Evolutionary conservation across 2,888 invertebrate species (phyloP), one percentile per base, ranked within the genome.

Genomic region (Dolichopus griseipennis): DNA sequence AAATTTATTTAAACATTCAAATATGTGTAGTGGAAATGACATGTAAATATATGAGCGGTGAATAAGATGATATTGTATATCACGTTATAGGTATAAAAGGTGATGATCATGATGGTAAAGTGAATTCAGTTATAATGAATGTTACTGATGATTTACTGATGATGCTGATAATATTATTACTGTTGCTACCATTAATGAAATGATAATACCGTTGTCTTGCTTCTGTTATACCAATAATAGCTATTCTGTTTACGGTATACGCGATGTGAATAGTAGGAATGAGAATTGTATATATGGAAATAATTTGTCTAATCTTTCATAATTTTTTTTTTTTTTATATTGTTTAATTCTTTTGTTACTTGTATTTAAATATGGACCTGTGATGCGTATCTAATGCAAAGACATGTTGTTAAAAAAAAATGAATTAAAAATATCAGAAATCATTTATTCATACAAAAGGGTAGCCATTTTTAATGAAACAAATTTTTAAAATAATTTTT

Each of bases 241-340:
- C 27, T 2, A 27, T 27, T 27, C 27, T 27, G 3, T 27, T 27
- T 27, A 4, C 5, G 27, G 27, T 2, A 27, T n/a, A n/a, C n/a
- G n/a, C n/a, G n/a, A n/a, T n/a, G n/a, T n/a, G n/a, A n/a, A n/a
- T n/a, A n/a, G n/a, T n/a, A n/a, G n/a, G n/a, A 4, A 27, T 27
- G 27, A 27, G 27, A 27, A 27, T 27, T 27, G n/a, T n/a, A 18
- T 52, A 15, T 52, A 52, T 52, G n/a, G 52, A 52, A 52, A 52
- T 52, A 52, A 52, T 52, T 52, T 52, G 52, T 52, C 52, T 52
- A 52, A 52, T 52, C 52, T 52, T 52, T 52, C n/a, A 52, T 52
- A n/a, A 52, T 52, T 52, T 52, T 52, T 52, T 52, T 7, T 52
- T 52, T 43, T 43, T 15, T 43, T 43, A 9, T 43, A 3, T 15